Evolutionary conservation across 2,888 invertebrate species (phyloP).

Genomic region (Temnothorax unifasciatus): DNA sequence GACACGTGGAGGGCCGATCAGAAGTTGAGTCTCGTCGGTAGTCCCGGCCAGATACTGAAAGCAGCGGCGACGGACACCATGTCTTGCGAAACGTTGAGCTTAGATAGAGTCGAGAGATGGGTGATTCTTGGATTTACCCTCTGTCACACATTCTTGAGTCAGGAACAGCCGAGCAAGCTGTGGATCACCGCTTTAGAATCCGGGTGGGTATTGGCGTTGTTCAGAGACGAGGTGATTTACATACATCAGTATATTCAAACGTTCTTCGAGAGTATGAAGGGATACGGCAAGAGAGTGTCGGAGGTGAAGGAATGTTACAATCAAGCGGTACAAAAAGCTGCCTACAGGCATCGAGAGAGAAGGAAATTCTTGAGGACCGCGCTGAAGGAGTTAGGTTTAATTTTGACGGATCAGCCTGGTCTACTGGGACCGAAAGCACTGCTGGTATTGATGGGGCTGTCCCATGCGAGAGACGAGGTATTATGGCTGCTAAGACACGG

Average conservation of each 20-base stretch:
- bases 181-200: slow-evolving; percentile 97
- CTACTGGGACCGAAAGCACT: slow-evolving; percentile 98
- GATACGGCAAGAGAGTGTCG: slow-evolving; percentile 95
- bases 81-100: slow-evolving; percentile 98
- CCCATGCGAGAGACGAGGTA: slow-evolving; percentile 98
- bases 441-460: slow-evolving; percentile 98
- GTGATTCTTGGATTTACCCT: slow-evolving; percentile 97
- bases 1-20: slow-evolving; percentile 98
- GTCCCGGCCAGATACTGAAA: slow-evolving; percentile 97
- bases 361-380: slow-evolving; percentile 98
- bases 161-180: slow-evolving; percentile 93
- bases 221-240: slow-evolving; percentile 98
- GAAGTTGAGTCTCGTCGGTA: slow-evolving; percentile 96
- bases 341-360: slow-evolving; percentile 96
- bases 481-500: slow-evolving; percentile 98
- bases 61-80: slow-evolving; percentile 98
- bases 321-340: slow-evolving; percentile 96
- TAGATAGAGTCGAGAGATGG: slow-evolving; percentile 99
- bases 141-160: slow-evolving; percentile 95
- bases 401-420: slow-evolving; percentile 99
- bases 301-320: slow-evolving; percentile 98
- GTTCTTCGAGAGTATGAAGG: slow-evolving; percentile 98
- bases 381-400: slow-evolving; percentile 96
- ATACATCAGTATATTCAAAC: slow-evolving; percentile 97
- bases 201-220: slow-evolving; percentile 97